phyloP scores from a whole-genome alignment of 2,797 vertebrate genomes.

The Cottoperca gobio region DNA sequence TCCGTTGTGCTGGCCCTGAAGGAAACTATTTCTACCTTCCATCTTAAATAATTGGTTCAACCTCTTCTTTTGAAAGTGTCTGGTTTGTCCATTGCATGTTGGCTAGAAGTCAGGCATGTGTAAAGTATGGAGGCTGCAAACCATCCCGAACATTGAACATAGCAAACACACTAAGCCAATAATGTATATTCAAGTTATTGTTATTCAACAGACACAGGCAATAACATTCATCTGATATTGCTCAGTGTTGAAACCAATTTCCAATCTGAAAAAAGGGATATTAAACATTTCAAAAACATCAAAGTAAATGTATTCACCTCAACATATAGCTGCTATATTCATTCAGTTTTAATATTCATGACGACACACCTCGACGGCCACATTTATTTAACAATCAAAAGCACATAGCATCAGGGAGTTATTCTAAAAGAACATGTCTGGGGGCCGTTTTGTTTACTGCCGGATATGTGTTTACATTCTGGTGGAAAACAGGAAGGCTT shows the following conservation, averaged over 20 bases:
- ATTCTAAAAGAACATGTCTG: background rate
- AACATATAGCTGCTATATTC: background rate
- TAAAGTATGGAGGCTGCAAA: background rate
- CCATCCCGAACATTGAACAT: background rate
- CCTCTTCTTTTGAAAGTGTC: background rate
- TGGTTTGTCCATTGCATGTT: background rate
- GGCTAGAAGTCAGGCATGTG: background rate
- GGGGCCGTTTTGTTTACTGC: conserved; percentile 25
- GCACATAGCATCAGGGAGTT: background rate
- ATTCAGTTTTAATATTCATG: background rate
- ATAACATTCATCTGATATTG: background rate
- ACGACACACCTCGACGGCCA: background rate
- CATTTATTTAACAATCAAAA: conserved; percentile 2
- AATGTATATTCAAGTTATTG: background rate
- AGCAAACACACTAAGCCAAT: background rate
- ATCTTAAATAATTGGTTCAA: background rate
- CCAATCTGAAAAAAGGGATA: background rate
- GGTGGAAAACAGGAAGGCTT: conserved; percentile 58
- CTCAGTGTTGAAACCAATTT: too few species aligned
- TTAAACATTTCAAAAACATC: background rate
- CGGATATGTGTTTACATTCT: conserved; percentile 51
- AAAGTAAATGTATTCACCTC: background rate
- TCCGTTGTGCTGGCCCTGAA: background rate
- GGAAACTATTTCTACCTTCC: conserved; percentile 26
- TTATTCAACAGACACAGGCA: background rate